Conservation (phyloP, 2,888 invertebrate species). For the Amphipoea lucens region DNA sequence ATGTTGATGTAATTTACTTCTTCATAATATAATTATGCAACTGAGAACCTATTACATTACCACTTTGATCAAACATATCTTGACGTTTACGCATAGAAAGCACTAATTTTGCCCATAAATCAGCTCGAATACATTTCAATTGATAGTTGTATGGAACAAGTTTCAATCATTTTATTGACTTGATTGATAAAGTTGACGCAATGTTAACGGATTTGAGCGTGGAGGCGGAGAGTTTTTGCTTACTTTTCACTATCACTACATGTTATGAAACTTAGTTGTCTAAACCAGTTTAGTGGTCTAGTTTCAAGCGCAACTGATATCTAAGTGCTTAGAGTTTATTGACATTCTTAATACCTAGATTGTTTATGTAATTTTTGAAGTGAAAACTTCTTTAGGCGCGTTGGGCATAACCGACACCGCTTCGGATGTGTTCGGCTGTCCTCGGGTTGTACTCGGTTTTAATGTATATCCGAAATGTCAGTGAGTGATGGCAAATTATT, state of each 20-base stretch:
- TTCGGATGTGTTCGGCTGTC: too few relatives aligned
- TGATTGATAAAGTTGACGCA: slow-evolving; percentile 32
- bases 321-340: background rate
- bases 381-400: too few relatives aligned
- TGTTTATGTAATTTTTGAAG: background rate
- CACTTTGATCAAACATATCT: background rate
- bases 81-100: background rate
- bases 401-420: too few relatives aligned
- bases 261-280: slow-evolving; percentile 29
- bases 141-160: slow-evolving; percentile 4
- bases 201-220: slow-evolving; percentile 3
- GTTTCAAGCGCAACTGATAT: slow-evolving; percentile 12
- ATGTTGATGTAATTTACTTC: background rate
- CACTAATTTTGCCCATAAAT: background rate
- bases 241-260: slow-evolving; percentile 35
- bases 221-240: slow-evolving; percentile 29
- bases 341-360: background rate
- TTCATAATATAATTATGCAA: background rate
- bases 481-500: too few relatives aligned
- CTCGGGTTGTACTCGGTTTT: too few relatives aligned
- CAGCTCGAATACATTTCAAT: background rate
- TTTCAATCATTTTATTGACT: background rate
- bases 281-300: slow-evolving; percentile 14
- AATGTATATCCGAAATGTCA: too few relatives aligned
- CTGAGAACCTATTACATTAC: background rate